phyloP scores from a whole-genome alignment of 2,113 vertebrate species.

The Forbesichthys papilliferus region DNA sequence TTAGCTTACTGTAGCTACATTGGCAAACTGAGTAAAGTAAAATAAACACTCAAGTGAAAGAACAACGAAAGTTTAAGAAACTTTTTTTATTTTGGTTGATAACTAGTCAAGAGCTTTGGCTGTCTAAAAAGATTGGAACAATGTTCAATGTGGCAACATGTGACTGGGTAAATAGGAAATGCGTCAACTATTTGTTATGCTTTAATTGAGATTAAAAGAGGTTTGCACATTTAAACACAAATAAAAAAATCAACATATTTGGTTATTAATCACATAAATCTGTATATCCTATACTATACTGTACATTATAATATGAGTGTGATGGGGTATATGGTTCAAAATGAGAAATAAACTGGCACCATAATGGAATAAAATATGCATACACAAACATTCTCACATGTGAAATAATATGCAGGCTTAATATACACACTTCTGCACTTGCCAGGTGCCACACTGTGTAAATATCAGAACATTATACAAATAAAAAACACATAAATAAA shows the following conservation, averaged over 20 bases:
- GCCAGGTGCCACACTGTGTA: too few species aligned
- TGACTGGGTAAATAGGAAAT: background rate
- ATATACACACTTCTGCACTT: background rate
- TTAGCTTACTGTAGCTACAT: conserved; percentile 1
- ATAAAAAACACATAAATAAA: too few species aligned
- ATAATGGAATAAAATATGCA: background rate
- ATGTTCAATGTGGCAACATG: background rate
- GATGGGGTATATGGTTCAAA: background rate
- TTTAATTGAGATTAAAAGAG: conserved; percentile 49
- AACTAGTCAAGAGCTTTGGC: too few species aligned
- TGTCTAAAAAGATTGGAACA: background rate
- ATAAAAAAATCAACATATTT: conserved; percentile 9
- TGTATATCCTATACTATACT: background rate
- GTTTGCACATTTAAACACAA: background rate
- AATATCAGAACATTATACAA: too few species aligned
- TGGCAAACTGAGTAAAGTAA: conserved; percentile 15
- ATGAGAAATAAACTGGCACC: background rate
- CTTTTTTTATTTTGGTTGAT: too few species aligned
- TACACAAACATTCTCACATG: background rate
- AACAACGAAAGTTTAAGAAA: too few species aligned
- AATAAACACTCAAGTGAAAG: background rate
- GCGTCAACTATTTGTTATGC: background rate
- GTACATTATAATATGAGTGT: background rate
- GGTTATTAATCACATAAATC: background rate
- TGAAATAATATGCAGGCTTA: too few species aligned